Evolutionary conservation across 2,113 vertebrate genomes (phyloP).

Genomic region (Xenopus laevis): DNA sequence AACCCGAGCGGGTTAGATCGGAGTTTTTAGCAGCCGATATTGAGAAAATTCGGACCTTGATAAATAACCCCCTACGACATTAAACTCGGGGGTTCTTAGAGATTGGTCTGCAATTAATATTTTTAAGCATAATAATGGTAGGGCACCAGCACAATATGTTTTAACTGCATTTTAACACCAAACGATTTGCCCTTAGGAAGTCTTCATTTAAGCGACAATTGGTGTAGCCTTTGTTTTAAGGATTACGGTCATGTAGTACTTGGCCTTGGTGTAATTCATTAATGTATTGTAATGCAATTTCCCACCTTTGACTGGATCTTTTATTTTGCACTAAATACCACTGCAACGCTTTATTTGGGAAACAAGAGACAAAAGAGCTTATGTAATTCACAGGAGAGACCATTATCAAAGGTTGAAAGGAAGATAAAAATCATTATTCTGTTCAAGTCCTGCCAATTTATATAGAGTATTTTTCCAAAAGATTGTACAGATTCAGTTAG

Average conservation of each 20-base stretch:
- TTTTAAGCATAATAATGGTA: constrained; percentile 14
- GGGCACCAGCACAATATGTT: background rate
- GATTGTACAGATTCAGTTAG: background rate
- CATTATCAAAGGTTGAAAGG: background rate
- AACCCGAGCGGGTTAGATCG: no score
- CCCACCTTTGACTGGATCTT: background rate
- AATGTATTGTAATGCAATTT: constrained; percentile 7
- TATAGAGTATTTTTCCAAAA: background rate
- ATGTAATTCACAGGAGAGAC: background rate
- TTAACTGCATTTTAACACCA: constrained; percentile 8
- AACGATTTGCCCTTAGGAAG: background rate
- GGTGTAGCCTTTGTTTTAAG: background rate
- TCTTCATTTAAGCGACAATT: constrained; percentile 6
- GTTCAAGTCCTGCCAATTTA: background rate
- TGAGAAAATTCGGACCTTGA: background rate
- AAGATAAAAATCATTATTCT: background rate
- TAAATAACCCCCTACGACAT: no score
- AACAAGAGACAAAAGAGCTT: background rate
- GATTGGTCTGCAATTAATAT: background rate
- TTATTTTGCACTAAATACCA: constrained; percentile 1
- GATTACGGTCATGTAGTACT: background rate
- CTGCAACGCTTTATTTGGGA: background rate
- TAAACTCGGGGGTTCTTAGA: background rate
- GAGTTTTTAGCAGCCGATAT: background rate
- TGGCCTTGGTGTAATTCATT: constrained; percentile 24